Conservation (phyloP, 2,113 vertebrate genomes). For the Alouatta palliata region DNA sequence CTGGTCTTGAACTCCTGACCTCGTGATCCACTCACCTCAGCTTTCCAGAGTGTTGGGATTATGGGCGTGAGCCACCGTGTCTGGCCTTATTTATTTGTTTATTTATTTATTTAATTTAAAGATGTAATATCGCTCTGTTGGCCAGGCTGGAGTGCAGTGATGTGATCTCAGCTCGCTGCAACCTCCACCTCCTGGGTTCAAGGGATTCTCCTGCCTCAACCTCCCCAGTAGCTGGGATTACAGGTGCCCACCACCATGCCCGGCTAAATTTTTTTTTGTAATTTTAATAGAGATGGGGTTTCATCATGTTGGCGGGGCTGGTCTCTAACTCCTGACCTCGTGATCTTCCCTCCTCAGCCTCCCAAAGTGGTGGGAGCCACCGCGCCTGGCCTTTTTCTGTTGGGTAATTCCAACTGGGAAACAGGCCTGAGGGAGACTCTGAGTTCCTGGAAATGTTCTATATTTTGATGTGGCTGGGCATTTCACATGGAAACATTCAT, state of each 20-base stretch:
- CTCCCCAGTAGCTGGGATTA: too few relatives aligned
- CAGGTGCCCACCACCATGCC: background rate
- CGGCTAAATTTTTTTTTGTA: background rate
- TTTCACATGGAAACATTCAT: background rate
- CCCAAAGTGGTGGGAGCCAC: too few relatives aligned
- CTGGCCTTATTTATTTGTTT: too few relatives aligned
- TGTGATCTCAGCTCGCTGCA: fast-evolving
- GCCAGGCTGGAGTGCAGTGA: background rate
- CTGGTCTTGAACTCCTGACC: too few relatives aligned
- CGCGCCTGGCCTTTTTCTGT: background rate
- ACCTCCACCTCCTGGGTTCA: background rate
- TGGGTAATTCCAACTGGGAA: background rate
- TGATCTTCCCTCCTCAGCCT: too few relatives aligned
- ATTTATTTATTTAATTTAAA: too few relatives aligned
- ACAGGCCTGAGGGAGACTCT: background rate
- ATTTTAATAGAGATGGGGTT: background rate
- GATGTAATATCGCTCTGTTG: background rate
- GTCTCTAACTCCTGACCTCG: background rate
- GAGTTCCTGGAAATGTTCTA: background rate
- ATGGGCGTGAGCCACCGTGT: too few relatives aligned
- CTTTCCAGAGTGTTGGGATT: too few relatives aligned
- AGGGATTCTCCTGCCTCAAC: too few relatives aligned
- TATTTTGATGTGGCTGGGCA: background rate
- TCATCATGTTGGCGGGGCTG: background rate
- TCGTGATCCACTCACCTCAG: too few relatives aligned